Conservation (phyloP, 2,113 vertebrate species). For the Oreochromis aureus region DNA sequence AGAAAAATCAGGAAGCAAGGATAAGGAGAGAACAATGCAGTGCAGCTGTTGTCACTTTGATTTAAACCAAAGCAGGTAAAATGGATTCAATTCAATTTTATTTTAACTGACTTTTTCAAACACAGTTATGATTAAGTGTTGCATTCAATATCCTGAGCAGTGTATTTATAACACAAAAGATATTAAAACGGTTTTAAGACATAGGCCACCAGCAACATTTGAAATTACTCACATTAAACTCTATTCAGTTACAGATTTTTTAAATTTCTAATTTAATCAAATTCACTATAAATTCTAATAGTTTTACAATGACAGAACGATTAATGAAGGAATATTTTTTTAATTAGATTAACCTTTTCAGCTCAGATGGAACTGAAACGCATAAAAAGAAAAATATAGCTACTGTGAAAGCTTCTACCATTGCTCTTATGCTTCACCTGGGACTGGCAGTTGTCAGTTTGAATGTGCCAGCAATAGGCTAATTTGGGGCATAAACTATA, state of each 20-base stretch:
- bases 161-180: not conserved
- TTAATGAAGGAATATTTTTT: not conserved
- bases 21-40: not conserved
- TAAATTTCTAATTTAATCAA: not conserved
- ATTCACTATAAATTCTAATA: not conserved
- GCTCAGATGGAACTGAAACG: not conserved
- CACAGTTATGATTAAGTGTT: not conserved
- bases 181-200: not conserved
- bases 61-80: not conserved
- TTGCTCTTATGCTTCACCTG: not conserved
- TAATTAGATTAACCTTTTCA: not conserved
- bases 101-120: not conserved
- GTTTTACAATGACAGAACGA: not conserved
- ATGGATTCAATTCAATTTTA: not conserved
- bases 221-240: not conserved
- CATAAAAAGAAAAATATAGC: not conserved
- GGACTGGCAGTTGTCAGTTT: not conserved
- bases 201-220: slow-evolving; percentile 19
- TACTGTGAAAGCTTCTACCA: not conserved
- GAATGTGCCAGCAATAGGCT: not conserved
- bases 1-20: not conserved
- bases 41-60: not conserved
- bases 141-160: not conserved
- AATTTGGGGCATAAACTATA: not conserved
- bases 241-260: not conserved